Base-by-base conservation (phyloP, 2,797 vertebrate species). In the Alca torda region DNA sequence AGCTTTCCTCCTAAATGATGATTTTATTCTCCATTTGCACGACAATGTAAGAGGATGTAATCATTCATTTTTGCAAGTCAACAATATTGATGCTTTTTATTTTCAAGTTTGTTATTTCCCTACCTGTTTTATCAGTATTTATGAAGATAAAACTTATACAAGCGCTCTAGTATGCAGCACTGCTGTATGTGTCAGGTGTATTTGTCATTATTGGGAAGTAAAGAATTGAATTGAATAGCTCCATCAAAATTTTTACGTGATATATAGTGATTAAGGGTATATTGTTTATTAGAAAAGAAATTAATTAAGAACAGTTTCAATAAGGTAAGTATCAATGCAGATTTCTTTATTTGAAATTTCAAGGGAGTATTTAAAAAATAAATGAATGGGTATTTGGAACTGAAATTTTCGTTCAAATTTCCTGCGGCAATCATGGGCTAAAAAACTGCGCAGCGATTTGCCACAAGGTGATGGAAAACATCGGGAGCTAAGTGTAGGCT, bases 91-190 rank as follows among this genome's bases (percentile, higher is more conserved):
- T 82, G 78, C 59, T 84, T 89, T 93, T 90, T 95, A 79, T 90
- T 95, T 94, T 95, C 80, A 93, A 90, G 39, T 84, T 79, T 82
- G 23, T 87, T 82, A 92, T 96, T 94, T 95, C 70, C 67, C n/a
- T 64, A 56, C 70, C 73, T 78, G 24, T 93, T 93, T 94, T 76
- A 92, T 84, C 77, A 84, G 54, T 65, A 48, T 89, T 94, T 93
- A 63, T 95, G 67, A 74, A 76, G 59, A 74, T 84, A 90, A 96
- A 96, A 63, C 25, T 18, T 24, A 75, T 24, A 65, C 51, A 77
- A 80, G 28, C 39, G 63, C 23, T 87, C 76, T 45, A 76, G n/a
- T 33, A 28, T 79, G 59, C 80, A 70, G 51, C 41, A 16, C 31
- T 59, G 25, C 76, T 92, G 59, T 69, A 37, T 76, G 13, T 39